Conservation (phyloP, 53 echinoderm and acorn worm species). For the Stichopus horrens region DNA sequence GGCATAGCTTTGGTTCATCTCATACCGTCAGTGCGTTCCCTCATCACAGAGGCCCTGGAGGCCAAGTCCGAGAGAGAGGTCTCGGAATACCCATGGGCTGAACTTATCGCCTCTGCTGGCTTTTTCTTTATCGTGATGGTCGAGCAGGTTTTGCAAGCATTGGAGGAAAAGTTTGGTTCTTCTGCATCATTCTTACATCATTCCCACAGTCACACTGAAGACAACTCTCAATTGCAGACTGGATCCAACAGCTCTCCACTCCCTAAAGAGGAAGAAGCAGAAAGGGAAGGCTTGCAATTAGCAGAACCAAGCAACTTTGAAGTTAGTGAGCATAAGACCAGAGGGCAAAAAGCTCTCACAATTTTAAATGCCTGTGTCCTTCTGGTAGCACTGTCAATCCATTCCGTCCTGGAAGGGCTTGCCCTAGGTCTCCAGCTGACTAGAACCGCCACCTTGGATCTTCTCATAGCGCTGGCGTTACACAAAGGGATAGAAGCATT, state of each 20-base stretch:
- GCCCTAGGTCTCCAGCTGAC: constrained; percentile 80
- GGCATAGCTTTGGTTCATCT: constrained; percentile 89
- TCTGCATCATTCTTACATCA: not conserved
- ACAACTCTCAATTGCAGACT: constrained; percentile 13
- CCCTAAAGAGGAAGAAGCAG: not conserved
- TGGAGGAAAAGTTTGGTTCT: constrained; percentile 53
- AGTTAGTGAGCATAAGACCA: not conserved
- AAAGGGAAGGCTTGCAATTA: not conserved
- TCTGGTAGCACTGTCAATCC: constrained; percentile 78
- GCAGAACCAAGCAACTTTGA: not conserved
- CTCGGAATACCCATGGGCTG: constrained; percentile 68
- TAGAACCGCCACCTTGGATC: constrained; percentile 60
- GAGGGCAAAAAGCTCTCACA: constrained; percentile 2
- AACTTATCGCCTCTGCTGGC: constrained; percentile 63
- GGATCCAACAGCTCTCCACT: constrained; percentile 9
- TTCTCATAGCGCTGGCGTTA: constrained; percentile 81
- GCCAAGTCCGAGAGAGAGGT: constrained; percentile 5
- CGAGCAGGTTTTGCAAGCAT: constrained; percentile 67
- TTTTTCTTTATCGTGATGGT: constrained; percentile 82
- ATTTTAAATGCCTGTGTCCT: constrained; percentile 67
- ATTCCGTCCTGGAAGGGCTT: constrained; percentile 89
- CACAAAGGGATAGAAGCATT: constrained; percentile 95
- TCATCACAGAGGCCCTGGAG: constrained; percentile 56
- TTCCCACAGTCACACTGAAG: constrained; percentile 13
- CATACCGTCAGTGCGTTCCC: constrained; percentile 63